Percentiles rank a stretch among this genome's conserved stretches.
Evolutionary conservation across 2,797 vertebrate genomes (phyloP).

Genomic region (Sarcoramphus papa): DNA sequence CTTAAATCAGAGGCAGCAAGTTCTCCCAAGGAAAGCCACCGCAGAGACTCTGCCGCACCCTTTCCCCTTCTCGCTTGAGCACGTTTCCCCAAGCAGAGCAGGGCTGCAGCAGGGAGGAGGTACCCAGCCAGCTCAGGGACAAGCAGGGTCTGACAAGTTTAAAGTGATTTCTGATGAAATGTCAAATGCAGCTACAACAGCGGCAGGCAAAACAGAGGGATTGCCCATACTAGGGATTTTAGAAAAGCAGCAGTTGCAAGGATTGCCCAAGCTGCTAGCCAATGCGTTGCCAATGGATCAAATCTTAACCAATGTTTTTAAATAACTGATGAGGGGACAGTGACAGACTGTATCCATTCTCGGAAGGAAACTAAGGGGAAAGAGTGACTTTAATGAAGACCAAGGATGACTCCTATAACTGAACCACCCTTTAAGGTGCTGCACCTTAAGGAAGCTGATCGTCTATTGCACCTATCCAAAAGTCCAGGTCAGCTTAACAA

Average conservation of each 20-base stretch:
- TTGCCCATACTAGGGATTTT: rapidly evolving
- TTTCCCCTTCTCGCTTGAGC: background rate
- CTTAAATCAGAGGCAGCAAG: background rate
- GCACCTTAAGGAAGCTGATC: background rate
- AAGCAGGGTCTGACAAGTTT: background rate
- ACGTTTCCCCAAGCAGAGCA: background rate
- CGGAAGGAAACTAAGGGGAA: background rate
- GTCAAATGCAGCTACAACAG: background rate
- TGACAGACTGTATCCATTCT: background rate
- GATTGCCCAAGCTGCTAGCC: background rate
- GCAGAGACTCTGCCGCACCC: background rate
- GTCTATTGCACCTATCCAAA: background rate
- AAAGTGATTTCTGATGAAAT: background rate
- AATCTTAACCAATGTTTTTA: background rate
- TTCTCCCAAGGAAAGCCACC: background rate
- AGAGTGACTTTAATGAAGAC: background rate
- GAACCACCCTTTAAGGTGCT: background rate
- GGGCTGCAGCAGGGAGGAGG: background rate
- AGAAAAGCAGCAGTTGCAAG: background rate
- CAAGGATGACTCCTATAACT: background rate
- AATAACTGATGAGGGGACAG: background rate
- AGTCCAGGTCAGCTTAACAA: background rate
- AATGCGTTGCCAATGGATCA: rapidly evolving
- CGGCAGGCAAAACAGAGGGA: background rate
- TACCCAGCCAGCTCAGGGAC: background rate